Conservation (phyloP, 1,140 invertebrate genomes). For the Sinonovacula constricta region DNA sequence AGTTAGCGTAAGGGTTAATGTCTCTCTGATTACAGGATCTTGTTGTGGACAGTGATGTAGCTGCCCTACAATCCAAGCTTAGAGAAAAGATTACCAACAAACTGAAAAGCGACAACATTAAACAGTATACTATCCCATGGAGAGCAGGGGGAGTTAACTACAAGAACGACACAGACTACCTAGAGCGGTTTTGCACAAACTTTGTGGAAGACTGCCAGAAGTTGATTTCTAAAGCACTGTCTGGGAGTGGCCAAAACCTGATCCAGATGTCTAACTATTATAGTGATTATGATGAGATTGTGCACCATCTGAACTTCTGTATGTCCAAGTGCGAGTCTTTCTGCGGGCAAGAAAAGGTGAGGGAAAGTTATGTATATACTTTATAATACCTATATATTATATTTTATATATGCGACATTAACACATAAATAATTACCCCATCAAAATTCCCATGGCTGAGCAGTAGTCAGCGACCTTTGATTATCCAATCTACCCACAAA, state of each 20-base stretch:
- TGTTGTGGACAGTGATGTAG: no score
- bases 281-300: slow-evolving; percentile 85
- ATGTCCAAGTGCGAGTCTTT: slow-evolving; percentile 84
- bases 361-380: no score
- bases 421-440: not conserved
- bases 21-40: no score
- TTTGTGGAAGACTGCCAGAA: slow-evolving; percentile 61
- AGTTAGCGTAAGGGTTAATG: no score
- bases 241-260: slow-evolving; percentile 27
- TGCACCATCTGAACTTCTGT: slow-evolving; percentile 97
- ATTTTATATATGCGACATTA: not conserved
- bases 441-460: not conserved
- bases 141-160: slow-evolving; percentile 61
- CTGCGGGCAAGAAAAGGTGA: slow-evolving; percentile 53
- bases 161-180: slow-evolving; percentile 57
- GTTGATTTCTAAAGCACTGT: slow-evolving; percentile 59
- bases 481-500: no score
- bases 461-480: no score
- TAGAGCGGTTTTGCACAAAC: slow-evolving; percentile 61
- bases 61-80: no score
- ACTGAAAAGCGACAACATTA: slow-evolving; percentile 31
- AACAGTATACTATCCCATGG: slow-evolving; percentile 54
- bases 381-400: not conserved
- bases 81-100: slow-evolving; percentile 43
- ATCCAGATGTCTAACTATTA: slow-evolving; percentile 64